phyloP scores from a whole-genome alignment of 2,888 invertebrate species.

The Choristoneura rosaceana region DNA sequence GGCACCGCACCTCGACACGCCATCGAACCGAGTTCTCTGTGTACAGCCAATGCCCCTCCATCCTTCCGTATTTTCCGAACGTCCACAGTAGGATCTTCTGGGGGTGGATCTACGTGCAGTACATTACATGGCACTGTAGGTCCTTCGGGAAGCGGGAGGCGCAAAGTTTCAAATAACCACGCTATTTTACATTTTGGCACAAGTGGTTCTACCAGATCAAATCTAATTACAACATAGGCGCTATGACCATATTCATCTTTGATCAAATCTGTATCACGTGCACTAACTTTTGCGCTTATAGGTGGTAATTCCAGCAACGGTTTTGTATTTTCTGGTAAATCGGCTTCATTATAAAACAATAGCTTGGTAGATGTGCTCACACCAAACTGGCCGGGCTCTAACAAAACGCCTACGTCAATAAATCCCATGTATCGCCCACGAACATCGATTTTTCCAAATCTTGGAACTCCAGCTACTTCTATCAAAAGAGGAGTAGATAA shows the following conservation, averaged over 20 bases:
- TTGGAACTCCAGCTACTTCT: constrained; percentile 77
- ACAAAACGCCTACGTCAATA: constrained; percentile 66
- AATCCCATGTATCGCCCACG: constrained; percentile 73
- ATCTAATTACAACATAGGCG: constrained; percentile 65
- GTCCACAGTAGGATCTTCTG: constrained; percentile 64
- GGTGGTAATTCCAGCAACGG: constrained; percentile 71
- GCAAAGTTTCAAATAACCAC: constrained; percentile 64
- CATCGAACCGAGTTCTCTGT: constrained; percentile 70
- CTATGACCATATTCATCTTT: constrained; percentile 66
- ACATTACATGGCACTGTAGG: constrained; percentile 54
- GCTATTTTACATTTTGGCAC: constrained; percentile 62
- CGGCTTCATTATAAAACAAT: constrained; percentile 60
- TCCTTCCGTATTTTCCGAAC: constrained; percentile 68
- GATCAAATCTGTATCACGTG: constrained; percentile 59
- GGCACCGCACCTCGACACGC: constrained; percentile 66
- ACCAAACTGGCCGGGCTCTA: constrained; percentile 67
- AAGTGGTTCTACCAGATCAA: constrained; percentile 69
- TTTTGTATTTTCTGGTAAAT: constrained; percentile 57
- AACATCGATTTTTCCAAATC: constrained; percentile 67
- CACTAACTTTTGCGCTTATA: constrained; percentile 66
- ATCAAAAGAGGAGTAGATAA: constrained; percentile 62
- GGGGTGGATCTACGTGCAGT: constrained; percentile 54
- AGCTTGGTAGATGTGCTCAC: constrained; percentile 66
- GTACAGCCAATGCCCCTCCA: constrained; percentile 74
- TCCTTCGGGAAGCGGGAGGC: constrained; percentile 58